phyloP scores from a whole-genome alignment of 2,113 vertebrate genomes.

The Tamias sibiricus region DNA sequence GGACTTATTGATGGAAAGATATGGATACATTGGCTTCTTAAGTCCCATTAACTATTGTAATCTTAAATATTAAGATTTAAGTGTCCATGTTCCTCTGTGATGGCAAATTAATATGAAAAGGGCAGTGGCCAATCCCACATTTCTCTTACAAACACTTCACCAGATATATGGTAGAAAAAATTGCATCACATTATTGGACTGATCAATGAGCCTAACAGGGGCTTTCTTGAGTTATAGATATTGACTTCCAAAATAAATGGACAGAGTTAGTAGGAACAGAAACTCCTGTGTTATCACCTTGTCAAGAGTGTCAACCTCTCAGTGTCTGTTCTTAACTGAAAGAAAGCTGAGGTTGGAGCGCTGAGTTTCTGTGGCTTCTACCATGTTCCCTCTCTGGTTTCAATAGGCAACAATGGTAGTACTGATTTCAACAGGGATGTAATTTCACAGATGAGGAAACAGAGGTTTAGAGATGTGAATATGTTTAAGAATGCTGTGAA shows the following conservation, averaged over 20 bases:
- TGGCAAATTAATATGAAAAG: not conserved
- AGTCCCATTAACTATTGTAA: not conserved
- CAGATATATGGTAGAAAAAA: not conserved
- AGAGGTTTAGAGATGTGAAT: not conserved
- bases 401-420: not conserved
- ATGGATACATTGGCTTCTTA: not conserved
- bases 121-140: not conserved
- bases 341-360: not conserved
- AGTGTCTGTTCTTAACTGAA: not conserved
- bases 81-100: not conserved
- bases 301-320: not conserved
- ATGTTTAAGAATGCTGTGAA: not conserved
- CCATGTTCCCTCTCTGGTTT: not conserved
- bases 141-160: not conserved
- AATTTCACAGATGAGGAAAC: not conserved
- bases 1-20: not conserved
- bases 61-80: not conserved
- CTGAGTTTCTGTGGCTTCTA: not conserved
- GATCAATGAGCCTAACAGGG: not conserved
- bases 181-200: not conserved
- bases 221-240: not conserved
- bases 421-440: not conserved
- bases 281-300: not conserved
- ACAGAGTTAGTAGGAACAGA: not conserved
- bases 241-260: not conserved